Conservation (phyloP, 2,797 vertebrate genomes). For the Neosilurus mollespiculum region DNA sequence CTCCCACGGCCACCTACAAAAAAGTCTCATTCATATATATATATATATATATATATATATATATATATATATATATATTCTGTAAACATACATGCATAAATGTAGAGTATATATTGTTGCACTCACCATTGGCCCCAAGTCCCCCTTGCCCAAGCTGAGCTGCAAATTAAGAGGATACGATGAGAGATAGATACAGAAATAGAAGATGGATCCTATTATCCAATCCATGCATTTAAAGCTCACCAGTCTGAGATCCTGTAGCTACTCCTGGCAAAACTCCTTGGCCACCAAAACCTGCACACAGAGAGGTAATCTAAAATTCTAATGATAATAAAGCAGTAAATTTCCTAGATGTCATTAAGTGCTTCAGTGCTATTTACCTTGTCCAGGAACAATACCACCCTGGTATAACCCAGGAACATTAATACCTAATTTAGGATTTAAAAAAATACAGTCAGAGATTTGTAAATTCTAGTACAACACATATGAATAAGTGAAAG, state of each 20-base stretch:
- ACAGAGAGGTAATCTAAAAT: background rate
- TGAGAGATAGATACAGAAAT: background rate
- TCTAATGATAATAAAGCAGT: background rate
- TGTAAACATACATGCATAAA: no score
- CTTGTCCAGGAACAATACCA: conserved; percentile 85
- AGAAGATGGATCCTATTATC: background rate
- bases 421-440: conserved; percentile 77
- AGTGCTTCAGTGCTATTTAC: conserved; percentile 61
- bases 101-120: background rate
- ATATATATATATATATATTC: no score
- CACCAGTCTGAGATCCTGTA: conserved; percentile 88
- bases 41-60: background rate
- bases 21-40: conserved; percentile 18
- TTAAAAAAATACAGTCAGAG: background rate
- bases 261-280: conserved; percentile 91
- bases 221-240: conserved; percentile 18
- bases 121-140: conserved; percentile 52
- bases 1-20: conserved; percentile 79
- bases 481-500: background rate
- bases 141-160: conserved; percentile 71
- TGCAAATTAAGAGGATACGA: conserved; percentile 23
- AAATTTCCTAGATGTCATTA: background rate
- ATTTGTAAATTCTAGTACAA: conserved; percentile 9
- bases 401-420: conserved; percentile 90
- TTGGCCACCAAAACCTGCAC: conserved; percentile 73